Evolutionary conservation across 2,888 invertebrate species (phyloP).

Genomic region (Holacanthella duospinosa): DNA sequence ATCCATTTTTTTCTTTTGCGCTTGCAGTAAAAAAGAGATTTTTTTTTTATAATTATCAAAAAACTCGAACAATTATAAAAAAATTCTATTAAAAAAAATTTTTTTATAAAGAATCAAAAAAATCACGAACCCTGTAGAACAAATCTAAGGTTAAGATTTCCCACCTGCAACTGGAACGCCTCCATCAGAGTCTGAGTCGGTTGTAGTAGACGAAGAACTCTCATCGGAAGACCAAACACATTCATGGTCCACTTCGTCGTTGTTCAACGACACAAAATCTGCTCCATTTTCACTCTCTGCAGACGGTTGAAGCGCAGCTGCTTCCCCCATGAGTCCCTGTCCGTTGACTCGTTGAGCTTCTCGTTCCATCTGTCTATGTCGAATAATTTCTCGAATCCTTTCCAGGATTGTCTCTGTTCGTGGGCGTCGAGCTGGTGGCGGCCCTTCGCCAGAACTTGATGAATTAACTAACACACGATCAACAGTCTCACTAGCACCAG

Average conservation of each 20-base stretch:
- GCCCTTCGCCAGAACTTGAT: background rate
- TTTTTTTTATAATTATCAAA: too few species aligned
- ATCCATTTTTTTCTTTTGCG: too few species aligned
- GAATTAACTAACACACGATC: background rate
- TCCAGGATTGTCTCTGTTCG: background rate
- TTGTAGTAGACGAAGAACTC: background rate
- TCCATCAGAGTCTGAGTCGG: too few species aligned
- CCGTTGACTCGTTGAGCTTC: background rate
- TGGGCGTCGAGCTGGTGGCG: background rate
- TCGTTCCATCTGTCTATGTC: background rate
- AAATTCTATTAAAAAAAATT: too few species aligned
- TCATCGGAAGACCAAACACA: constrained; percentile 8
- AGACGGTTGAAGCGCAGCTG: background rate
- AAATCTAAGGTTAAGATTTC: too few species aligned
- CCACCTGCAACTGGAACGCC: too few species aligned
- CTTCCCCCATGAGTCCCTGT: background rate
- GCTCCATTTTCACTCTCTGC: background rate
- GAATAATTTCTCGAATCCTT: constrained; percentile 1
- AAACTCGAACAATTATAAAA: too few species aligned
- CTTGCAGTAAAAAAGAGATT: too few species aligned
- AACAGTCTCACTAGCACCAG: background rate
- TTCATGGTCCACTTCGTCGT: constrained; percentile 7
- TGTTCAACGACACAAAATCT: too few species aligned
- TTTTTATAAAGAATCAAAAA: too few species aligned
- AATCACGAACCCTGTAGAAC: too few species aligned